Conservation (phyloP, 2,888 invertebrate species). For the Tetramorium bicarinatum region DNA sequence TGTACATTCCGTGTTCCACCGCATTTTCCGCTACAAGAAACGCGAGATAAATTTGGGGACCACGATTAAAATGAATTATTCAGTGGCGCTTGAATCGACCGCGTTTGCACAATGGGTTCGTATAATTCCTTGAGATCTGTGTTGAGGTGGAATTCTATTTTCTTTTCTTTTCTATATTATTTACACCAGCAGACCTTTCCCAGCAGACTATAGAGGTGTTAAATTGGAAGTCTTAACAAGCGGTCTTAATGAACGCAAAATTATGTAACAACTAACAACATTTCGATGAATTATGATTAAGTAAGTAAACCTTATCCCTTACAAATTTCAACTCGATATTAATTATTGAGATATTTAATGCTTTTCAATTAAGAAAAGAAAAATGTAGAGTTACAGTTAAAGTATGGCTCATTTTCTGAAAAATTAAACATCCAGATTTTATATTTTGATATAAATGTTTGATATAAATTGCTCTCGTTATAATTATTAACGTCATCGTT, state of each 20-base stretch:
- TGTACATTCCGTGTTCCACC: constrained; percentile 58
- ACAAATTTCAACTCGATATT: constrained; percentile 7
- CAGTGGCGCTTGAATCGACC: constrained; percentile 64
- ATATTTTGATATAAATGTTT: constrained; percentile 1
- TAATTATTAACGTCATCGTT: constrained; percentile 6
- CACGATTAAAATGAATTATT: constrained; percentile 78
- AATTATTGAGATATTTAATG: not conserved
- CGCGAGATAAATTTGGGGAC: constrained; percentile 73
- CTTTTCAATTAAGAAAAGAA: not conserved
- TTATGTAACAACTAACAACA: not conserved
- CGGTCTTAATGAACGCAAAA: constrained; percentile 5
- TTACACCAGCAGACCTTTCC: not conserved
- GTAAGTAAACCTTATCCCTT: not conserved
- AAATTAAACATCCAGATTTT: not conserved
- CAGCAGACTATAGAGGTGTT: not conserved
- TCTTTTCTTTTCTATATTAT: constrained; percentile 34
- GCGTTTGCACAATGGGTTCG: constrained; percentile 55
- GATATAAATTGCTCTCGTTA: not conserved
- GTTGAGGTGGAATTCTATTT: constrained; percentile 42
- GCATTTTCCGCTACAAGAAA: constrained; percentile 59
- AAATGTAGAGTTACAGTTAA: not conserved
- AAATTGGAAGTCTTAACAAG: constrained; percentile 29
- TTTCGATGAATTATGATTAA: not conserved
- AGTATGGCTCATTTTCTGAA: not conserved
- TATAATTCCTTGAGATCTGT: constrained; percentile 59